phyloP scores from a whole-genome alignment of 2,888 invertebrate species.

The Unio delphinus region DNA sequence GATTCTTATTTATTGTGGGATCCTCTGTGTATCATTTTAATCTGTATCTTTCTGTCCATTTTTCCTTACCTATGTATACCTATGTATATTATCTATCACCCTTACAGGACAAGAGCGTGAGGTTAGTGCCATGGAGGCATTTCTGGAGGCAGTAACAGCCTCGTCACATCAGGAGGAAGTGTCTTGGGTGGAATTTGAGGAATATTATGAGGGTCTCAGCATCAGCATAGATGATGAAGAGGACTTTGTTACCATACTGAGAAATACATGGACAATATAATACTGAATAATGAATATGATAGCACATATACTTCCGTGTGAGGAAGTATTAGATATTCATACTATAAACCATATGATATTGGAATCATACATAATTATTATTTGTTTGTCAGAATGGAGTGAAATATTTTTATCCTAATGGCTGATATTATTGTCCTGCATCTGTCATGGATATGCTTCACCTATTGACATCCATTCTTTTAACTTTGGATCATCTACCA shows the following conservation, averaged over 20 bases:
- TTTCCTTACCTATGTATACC: no score
- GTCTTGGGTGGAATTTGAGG: constrained; percentile 66
- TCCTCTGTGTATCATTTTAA: not conserved
- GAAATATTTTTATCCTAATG: no score
- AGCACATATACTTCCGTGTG: not conserved
- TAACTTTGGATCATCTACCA: no score
- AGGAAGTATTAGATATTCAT: no score
- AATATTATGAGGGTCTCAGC: constrained; percentile 69
- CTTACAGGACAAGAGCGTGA: constrained; percentile 14
- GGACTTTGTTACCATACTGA: constrained; percentile 64
- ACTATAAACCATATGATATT: no score
- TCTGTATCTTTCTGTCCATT: not conserved
- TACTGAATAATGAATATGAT: not conserved
- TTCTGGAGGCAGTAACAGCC: constrained; percentile 57
- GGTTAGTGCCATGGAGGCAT: constrained; percentile 54
- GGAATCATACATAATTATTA: no score
- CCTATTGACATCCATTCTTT: no score
- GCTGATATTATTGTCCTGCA: no score
- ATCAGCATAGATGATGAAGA: constrained; percentile 61
- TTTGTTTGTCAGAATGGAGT: no score
- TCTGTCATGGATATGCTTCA: no score
- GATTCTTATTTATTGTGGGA: no score
- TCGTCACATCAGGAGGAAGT: constrained; percentile 54
- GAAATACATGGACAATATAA: constrained; percentile 67
- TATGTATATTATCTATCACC: not conserved